Base-by-base conservation (phyloP, 2,888 invertebrate genomes). In the Carcina quercana region DNA sequence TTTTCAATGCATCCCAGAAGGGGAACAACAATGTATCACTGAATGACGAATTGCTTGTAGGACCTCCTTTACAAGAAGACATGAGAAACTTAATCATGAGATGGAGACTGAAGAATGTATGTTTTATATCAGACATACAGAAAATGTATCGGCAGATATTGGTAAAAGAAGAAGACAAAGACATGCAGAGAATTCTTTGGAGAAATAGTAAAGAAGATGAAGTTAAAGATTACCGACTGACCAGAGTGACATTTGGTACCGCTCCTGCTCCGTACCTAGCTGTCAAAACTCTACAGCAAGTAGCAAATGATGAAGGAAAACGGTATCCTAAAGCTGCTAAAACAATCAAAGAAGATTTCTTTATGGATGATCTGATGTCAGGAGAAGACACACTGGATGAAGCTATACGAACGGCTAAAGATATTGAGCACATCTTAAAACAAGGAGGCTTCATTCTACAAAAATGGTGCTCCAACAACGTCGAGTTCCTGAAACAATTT, bases 131-230 rank as follows among this genome's bases (percentile, higher is more conserved):
- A n/a, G 53, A 50, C 22, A 41, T 53, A 7, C 29, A 37, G 15
- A 47, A 53, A 29, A 59, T 59, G 54, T 59, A 53, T 22, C 20
- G 54, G 4, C 39, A 47, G 36, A 38, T 57, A 11, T 22, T 33
- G 2, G 37, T 54, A 1, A 5, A 21, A 2, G 32, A 40, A 8
- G 34, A 45, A 8, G 38, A 59, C 15, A 13, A 31, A n/a, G 37
- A 46, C 15, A 43, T 37, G 20, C 55, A 53, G 29, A 26, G 46
- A 21, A 34, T 39, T 7, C 11, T 38, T 1, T 38, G 42, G 38
- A 14, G 37, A n/a, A 17, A 17, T 1, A 10, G 43, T 45, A 7
- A 27, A 3, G 12, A 34, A 1, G 30, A 45, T 5, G 24, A 28
- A 5, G 13, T 44, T 1, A 38, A 40, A 27, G 29, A 35, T 2